Evolutionary conservation across 2,888 invertebrate genomes (phyloP).

Genomic region (Amphipyra tragopoginis): DNA sequence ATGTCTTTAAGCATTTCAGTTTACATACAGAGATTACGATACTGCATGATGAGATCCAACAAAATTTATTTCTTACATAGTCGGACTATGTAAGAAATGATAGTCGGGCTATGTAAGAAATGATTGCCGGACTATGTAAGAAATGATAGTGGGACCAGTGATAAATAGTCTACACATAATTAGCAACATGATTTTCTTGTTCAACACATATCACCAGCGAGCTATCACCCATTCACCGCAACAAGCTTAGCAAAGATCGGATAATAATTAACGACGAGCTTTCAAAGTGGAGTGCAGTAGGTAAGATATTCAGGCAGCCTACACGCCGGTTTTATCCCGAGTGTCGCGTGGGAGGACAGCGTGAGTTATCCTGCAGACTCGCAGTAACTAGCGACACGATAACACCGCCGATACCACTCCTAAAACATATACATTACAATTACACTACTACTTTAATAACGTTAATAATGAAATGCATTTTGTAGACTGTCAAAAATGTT

Average conservation of each 20-base stretch:
- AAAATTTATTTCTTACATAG: background rate
- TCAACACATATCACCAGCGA: slow-evolving; percentile 30
- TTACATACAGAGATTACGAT: slow-evolving; percentile 1
- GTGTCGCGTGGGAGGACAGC: slow-evolving; percentile 75
- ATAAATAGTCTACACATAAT: slow-evolving; percentile 42
- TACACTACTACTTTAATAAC: slow-evolving; percentile 61
- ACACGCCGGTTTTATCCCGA: slow-evolving; percentile 62
- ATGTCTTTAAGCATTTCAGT: slow-evolving; percentile 13
- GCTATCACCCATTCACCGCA: slow-evolving; percentile 45
- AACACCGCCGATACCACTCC: slow-evolving; percentile 63
- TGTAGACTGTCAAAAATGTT: slow-evolving; percentile 65
- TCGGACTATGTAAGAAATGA: background rate
- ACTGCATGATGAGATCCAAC: background rate
- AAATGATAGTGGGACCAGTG: background rate
- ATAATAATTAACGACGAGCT: slow-evolving; percentile 57
- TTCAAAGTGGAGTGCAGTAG: slow-evolving; percentile 51
- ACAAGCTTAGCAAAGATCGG: slow-evolving; percentile 40
- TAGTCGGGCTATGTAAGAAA: too few relatives aligned
- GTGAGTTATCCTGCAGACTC: slow-evolving; percentile 71
- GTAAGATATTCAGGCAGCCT: slow-evolving; percentile 63
- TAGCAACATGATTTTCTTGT: slow-evolving; percentile 35
- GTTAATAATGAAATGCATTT: slow-evolving; percentile 66
- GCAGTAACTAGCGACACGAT: slow-evolving; percentile 68
- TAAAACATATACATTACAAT: slow-evolving; percentile 62
- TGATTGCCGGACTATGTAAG: background rate